Percentiles rank a stretch among this genome's conserved stretches.
These are phyloP conservation scores for Amphiprion percula DNA, from an alignment of 2,113 vertebrate genomes.

Conservation along the genomic window DNA sequence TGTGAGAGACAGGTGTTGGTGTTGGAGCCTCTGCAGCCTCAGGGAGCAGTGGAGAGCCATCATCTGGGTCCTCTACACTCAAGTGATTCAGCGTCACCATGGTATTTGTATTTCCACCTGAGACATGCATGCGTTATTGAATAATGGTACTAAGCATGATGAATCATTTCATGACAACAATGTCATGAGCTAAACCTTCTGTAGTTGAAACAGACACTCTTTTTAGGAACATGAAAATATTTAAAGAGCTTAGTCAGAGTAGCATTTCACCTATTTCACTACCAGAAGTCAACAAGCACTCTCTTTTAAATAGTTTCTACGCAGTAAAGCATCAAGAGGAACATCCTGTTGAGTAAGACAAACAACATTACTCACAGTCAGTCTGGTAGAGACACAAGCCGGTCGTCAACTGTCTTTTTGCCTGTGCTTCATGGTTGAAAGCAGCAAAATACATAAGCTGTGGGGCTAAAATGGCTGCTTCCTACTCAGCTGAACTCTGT, in stretches of 20 bases:
- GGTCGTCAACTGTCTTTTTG: neutral
- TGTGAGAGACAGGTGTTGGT: conserved; percentile 23
- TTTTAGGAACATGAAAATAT: neutral
- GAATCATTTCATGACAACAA: neutral
- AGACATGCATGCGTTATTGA: conserved; percentile 2
- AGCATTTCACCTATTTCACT: conserved; percentile 3
- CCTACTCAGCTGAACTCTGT: conserved; percentile 58
- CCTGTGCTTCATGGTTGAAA: conserved; percentile 38
- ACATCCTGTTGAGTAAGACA: neutral
- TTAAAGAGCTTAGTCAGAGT: neutral
- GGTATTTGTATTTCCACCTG: conserved; percentile 25
- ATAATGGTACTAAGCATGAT: neutral
- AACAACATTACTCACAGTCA: conserved; percentile 35
- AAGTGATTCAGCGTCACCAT: conserved; percentile 76
- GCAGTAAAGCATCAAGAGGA: neutral
- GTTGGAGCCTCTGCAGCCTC: conserved; percentile 40
- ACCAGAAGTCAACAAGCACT: conserved; percentile 16
- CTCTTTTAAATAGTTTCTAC: conserved; percentile 2
- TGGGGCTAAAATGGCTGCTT: conserved; percentile 73
- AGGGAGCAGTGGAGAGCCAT: conserved; percentile 60
- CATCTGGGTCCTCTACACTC: conserved; percentile 64
- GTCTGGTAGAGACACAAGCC: neutral
- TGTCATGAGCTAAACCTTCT: neutral
- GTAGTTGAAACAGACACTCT: neutral
- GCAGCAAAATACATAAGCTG: neutral